Conservation (phyloP, 2,797 vertebrate genomes). For the Luscinia luscinia region DNA sequence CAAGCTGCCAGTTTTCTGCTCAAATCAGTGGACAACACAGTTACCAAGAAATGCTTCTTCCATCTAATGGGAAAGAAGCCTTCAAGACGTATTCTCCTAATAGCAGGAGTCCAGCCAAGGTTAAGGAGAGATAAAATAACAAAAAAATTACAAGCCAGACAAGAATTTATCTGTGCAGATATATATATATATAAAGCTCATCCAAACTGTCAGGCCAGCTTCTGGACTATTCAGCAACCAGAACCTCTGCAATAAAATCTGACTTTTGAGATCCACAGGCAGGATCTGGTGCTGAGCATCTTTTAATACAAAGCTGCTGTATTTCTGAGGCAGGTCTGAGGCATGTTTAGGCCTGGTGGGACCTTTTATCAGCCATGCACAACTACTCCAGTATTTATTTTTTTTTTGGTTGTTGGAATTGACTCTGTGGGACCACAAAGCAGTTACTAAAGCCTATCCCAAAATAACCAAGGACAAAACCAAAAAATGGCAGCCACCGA, state of each 20-base stretch:
- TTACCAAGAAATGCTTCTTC: conserved; percentile 22
- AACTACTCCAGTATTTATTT: background rate
- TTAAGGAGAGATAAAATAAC: background rate
- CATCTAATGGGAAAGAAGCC: background rate
- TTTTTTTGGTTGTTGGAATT: background rate
- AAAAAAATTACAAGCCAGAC: background rate
- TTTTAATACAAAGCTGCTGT: background rate
- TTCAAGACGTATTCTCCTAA: background rate
- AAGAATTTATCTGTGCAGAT: background rate
- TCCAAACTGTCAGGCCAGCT: background rate
- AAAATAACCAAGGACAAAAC: background rate
- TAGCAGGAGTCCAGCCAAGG: background rate
- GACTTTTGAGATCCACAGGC: background rate
- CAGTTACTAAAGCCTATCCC: background rate
- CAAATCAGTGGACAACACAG: background rate
- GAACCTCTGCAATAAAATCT: background rate
- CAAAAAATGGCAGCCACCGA: background rate
- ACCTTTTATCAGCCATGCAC: background rate
- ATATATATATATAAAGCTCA: background rate
- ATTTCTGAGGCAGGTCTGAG: background rate
- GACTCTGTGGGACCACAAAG: background rate
- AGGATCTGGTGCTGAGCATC: background rate
- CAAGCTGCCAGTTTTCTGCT: conserved; percentile 7
- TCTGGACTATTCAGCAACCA: background rate
- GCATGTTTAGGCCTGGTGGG: background rate